Base-by-base conservation (phyloP, 2,797 vertebrate genomes). In the Gobionotothen gibberifrons region DNA sequence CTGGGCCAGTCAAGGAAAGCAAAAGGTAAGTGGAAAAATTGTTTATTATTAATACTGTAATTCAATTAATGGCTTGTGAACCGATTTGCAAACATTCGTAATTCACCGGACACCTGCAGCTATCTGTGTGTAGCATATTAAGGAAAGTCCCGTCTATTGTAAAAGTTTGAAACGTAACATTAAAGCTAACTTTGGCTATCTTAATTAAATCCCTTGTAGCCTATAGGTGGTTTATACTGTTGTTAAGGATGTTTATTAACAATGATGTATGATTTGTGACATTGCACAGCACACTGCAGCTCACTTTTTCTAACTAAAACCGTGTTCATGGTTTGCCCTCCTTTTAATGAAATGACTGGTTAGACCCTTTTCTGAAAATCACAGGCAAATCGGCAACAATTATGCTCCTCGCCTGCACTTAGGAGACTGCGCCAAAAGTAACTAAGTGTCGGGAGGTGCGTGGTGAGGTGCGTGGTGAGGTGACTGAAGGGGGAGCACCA, bases 391-490 rank as follows among this genome's bases (percentile, higher is more conserved):
- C 0, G 36, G 1, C 55, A 69, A 46, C 21, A 46, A 9, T 1
- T 19, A 26, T 16, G 29, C 59, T 40, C 40, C 16, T 53, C 4
- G 4, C 16, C 29, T 42, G 21, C n/a, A 17, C 3, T 1, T 5
- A 21, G 13, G 36, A 43, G 55, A 61, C 43, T 49, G 60, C 67
- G 49, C 64, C 62, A 74, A 81, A 64, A 74, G 61, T 42, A n/a
- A 12, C 46, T 1, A 11, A 69, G 64, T 62, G 62, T 40, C n/a
- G 22, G 40, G 67, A 72, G 62, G 67, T 51, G 76, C 53, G 79
- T 89, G 85, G 82, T n/a, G n/a, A n/a, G 62, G 67, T 51, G 76
- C 53, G 79, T 89, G 85, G 82, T n/a, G n/a, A n/a, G n/a, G n/a
- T 87, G 87, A 81, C 72, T 64, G 64, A 43, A 32, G 21, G 62